Evolutionary conservation across 2,113 vertebrate species (phyloP).

Genomic region (Harpagus bidentatus): DNA sequence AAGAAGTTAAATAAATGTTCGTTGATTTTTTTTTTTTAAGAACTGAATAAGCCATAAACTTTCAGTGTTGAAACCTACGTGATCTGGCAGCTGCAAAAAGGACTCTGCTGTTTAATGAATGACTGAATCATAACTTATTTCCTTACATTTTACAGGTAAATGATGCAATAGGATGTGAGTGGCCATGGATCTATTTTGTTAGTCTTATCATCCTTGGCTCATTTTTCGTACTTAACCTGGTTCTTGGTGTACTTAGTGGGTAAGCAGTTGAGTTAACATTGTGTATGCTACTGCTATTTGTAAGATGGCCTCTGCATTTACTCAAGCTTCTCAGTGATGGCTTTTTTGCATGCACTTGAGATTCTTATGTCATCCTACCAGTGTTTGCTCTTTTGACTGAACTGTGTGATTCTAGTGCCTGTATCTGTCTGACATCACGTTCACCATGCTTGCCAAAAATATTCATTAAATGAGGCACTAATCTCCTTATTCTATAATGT

Average conservation of each 20-base stretch:
- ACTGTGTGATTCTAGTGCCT: slow-evolving; percentile 62
- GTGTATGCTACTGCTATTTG: slow-evolving; percentile 65
- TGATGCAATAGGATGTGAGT: slow-evolving; percentile 96
- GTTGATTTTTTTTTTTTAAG: not conserved
- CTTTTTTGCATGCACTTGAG: slow-evolving; percentile 74
- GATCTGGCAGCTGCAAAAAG: slow-evolving; percentile 72
- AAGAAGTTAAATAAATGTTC: not conserved
- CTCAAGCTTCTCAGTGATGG: slow-evolving; percentile 55
- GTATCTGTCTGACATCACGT: slow-evolving; percentile 68
- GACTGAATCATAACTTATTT: slow-evolving; percentile 77
- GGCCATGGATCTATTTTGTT: slow-evolving; percentile 99
- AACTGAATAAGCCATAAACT: not conserved
- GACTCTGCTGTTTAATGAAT: slow-evolving; percentile 71
- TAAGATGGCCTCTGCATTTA: slow-evolving; percentile 66
- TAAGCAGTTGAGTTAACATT: slow-evolving; percentile 85
- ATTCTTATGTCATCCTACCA: slow-evolving; percentile 57
- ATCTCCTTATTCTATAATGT: not conserved
- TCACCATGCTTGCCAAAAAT: slow-evolving; percentile 66
- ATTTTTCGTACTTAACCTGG: slow-evolving; percentile 99
- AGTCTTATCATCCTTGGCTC: slow-evolving; percentile 99
- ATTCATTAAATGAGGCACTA: slow-evolving; percentile 27
- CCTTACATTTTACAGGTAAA: slow-evolving; percentile 89
- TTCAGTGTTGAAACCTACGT: slow-evolving; percentile 43
- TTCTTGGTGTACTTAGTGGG: slow-evolving; percentile 99
- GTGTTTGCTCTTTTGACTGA: slow-evolving; percentile 71